Evolutionary conservation across 2,888 invertebrate genomes (phyloP).

Genomic region (Epirrhoe tristata): DNA sequence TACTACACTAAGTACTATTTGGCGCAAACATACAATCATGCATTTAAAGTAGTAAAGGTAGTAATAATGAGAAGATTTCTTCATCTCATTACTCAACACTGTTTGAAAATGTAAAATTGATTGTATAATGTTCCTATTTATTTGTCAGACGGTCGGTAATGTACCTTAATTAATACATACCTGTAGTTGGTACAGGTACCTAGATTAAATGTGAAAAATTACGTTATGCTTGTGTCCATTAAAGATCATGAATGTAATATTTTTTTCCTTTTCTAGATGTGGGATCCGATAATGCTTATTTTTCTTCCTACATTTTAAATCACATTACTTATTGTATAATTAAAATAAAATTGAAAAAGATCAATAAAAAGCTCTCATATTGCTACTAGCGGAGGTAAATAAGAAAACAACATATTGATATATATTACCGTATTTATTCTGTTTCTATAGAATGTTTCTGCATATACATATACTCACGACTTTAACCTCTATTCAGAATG

Average conservation of each 20-base stretch:
- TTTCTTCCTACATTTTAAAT: too few species aligned
- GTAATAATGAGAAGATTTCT: not conserved
- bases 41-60: not conserved
- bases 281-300: too few species aligned
- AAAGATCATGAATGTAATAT: conserved; percentile 52
- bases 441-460: conserved; percentile 74
- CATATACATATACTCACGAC: conserved; percentile 40
- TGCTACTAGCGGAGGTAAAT: conserved; percentile 29
- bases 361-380: too few species aligned
- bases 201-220: conserved; percentile 52
- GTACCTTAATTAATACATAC: conserved; percentile 38
- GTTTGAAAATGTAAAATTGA: not conserved
- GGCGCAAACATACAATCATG: conserved; percentile 1
- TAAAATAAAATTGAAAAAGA: too few species aligned
- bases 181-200: conserved; percentile 35
- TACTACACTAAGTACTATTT: not conserved
- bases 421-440: conserved; percentile 72
- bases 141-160: conserved; percentile 26
- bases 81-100: not conserved
- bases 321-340: too few species aligned
- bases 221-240: conserved; percentile 58
- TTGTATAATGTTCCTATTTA: conserved; percentile 9
- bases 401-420: conserved; percentile 58
- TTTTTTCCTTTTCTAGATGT: not conserved
- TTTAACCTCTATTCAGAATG: not conserved